A percentile compares a stretch with the other conserved stretches of the same genome.
phyloP scores from a whole-genome alignment of 2,113 vertebrate genomes.

The Brachyistius frenatus region DNA sequence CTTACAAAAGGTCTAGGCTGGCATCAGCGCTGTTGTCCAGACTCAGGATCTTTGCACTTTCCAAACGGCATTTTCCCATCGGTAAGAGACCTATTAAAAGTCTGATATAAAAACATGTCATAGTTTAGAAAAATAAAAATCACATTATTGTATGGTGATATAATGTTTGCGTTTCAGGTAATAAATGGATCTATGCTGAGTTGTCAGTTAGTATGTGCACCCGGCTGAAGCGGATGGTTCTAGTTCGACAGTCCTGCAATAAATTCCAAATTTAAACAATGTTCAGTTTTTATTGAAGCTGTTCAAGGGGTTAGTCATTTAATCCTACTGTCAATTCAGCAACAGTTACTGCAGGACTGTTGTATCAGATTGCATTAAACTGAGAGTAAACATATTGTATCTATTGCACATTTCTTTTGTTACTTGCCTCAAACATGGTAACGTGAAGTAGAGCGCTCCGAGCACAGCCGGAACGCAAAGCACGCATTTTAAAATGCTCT shows the following conservation, averaged over 20 bases:
- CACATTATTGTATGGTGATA: too few relatives aligned
- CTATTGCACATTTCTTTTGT: neutral
- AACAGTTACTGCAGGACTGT: neutral
- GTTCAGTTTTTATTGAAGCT: too few relatives aligned
- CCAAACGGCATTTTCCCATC: constrained; percentile 67
- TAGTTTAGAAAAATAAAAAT: neutral
- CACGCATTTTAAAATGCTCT: neutral
- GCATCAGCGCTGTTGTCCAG: constrained; percentile 61
- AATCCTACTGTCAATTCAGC: too few relatives aligned
- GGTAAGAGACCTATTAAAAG: constrained; percentile 54
- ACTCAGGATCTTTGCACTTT: constrained; percentile 38
- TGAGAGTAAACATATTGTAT: neutral
- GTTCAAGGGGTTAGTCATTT: too few relatives aligned
- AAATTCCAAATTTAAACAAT: too few relatives aligned
- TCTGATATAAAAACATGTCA: constrained; percentile 49
- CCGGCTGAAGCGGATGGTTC: too few relatives aligned
- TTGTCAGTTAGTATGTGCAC: too few relatives aligned
- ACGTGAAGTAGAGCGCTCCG: constrained; percentile 19
- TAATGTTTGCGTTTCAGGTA: too few relatives aligned
- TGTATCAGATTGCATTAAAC: neutral
- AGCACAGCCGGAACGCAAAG: constrained; percentile 14
- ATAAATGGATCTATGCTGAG: too few relatives aligned
- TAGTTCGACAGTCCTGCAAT: too few relatives aligned
- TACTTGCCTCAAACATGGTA: constrained; percentile 45
- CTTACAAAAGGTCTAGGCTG: constrained; percentile 70